These are phyloP conservation scores for Danionella cerebrum DNA, from an alignment of 2,113 vertebrate species.

Conservation along the genomic window DNA sequence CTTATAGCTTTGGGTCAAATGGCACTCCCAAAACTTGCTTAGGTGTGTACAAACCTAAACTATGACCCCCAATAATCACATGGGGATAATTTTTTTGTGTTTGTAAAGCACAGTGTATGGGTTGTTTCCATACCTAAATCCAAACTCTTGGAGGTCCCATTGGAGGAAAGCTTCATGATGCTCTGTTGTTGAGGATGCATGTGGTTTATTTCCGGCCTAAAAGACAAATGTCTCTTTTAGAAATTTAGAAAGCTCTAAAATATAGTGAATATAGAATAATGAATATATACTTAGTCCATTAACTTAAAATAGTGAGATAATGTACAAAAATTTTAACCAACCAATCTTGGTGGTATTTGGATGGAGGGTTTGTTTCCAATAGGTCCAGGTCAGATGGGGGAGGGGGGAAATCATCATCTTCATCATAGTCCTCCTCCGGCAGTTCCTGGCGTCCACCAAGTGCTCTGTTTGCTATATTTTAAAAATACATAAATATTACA, in stretches of 20 bases:
- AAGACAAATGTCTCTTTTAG: background rate
- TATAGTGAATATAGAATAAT: background rate
- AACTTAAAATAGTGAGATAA: too few species aligned
- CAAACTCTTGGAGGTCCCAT: conserved; percentile 88
- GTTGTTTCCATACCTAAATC: conserved; percentile 76
- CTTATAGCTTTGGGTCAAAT: too few species aligned
- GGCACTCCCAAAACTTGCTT: too few species aligned
- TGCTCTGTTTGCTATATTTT: background rate
- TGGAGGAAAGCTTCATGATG: conserved; percentile 56
- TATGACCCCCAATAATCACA: too few species aligned
- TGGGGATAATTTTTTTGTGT: too few species aligned
- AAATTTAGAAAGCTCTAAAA: background rate
- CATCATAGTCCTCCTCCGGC: background rate
- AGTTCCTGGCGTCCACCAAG: background rate
- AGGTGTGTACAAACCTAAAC: too few species aligned
- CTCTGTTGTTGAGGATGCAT: conserved; percentile 45
- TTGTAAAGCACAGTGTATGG: background rate
- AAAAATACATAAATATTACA: too few species aligned
- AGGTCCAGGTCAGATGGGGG: conserved; percentile 13
- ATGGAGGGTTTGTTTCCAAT: background rate
- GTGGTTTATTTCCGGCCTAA: conserved; percentile 32
- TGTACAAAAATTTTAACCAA: too few species aligned
- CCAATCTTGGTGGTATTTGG: background rate
- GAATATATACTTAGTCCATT: too few species aligned
- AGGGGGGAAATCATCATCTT: conserved; percentile 15